Conservation (phyloP, 2,113 vertebrate genomes). For the Mixornis gularis region DNA sequence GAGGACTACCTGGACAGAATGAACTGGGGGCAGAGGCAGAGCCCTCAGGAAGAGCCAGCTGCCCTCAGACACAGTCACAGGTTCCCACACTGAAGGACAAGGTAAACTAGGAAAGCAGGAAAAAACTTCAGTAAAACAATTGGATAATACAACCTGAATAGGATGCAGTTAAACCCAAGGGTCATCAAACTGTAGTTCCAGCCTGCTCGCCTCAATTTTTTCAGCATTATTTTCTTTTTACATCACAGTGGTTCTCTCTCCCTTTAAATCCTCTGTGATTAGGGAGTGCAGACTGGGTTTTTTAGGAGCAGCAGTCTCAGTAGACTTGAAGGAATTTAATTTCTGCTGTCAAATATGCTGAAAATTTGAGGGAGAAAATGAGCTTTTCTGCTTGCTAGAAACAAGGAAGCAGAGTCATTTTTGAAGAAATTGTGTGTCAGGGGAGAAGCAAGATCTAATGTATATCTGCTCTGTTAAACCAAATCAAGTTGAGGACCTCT, state of each 20-base stretch:
- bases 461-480: neutral
- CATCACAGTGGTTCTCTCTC: neutral
- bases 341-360: neutral
- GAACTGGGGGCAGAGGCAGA: neutral
- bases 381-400: neutral
- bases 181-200: neutral
- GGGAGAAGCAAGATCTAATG: neutral
- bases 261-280: neutral
- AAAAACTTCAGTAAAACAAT: neutral
- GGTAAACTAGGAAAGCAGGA: neutral
- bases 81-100: neutral
- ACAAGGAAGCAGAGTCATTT: neutral
- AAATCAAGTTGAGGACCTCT: neutral
- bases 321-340: neutral
- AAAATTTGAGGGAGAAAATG: neutral
- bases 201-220: neutral
- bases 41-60: neutral
- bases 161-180: neutral
- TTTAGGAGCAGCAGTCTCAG: neutral
- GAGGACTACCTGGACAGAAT: fast-evolving
- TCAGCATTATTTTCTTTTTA: neutral
- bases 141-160: neutral
- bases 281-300: neutral
- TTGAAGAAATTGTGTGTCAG: neutral
- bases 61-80: neutral